phyloP scores from a whole-genome alignment of 2,888 invertebrate species.

The Masnerella sp. region DNA sequence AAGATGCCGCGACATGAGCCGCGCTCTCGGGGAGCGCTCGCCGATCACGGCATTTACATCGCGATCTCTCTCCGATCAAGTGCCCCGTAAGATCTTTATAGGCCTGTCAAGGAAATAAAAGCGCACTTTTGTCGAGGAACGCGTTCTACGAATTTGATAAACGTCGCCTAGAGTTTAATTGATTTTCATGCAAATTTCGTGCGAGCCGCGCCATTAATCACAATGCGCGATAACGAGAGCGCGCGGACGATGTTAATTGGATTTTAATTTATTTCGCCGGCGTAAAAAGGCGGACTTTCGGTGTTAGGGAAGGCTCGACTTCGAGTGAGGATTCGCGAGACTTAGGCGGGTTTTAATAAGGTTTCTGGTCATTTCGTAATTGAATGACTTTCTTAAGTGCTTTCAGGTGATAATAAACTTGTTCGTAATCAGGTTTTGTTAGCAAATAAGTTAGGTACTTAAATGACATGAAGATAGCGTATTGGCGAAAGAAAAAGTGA shows the following conservation, averaged over 20 bases:
- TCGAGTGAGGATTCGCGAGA: too few relatives aligned
- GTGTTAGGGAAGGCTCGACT: too few relatives aligned
- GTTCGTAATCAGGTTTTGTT: neutral
- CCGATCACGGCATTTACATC: slow-evolving; percentile 54
- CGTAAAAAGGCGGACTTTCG: too few relatives aligned
- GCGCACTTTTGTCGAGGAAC: slow-evolving; percentile 51
- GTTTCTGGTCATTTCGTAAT: too few relatives aligned
- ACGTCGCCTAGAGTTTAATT: slow-evolving; percentile 44
- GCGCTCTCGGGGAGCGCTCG: slow-evolving; percentile 61
- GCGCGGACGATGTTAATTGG: slow-evolving; percentile 8
- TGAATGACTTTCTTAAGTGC: neutral
- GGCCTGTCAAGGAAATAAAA: slow-evolving; percentile 67
- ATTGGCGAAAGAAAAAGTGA: too few relatives aligned
- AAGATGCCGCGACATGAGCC: slow-evolving; percentile 75
- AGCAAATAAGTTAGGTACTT: neutral
- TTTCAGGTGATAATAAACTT: neutral
- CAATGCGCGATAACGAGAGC: slow-evolving; percentile 18
- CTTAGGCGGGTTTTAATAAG: too few relatives aligned
- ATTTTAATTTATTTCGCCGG: slow-evolving; percentile 19
- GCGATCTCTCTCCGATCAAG: slow-evolving; percentile 61
- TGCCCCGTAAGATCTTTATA: slow-evolving; percentile 66
- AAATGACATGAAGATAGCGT: neutral
- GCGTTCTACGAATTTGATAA: slow-evolving; percentile 50
- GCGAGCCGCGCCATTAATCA: slow-evolving; percentile 20
- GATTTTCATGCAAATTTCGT: slow-evolving; percentile 52